Evolutionary conservation across 2,888 invertebrate genomes (phyloP), one percentile per base, ranked within the genome.

Genomic region (Bibio marci): DNA sequence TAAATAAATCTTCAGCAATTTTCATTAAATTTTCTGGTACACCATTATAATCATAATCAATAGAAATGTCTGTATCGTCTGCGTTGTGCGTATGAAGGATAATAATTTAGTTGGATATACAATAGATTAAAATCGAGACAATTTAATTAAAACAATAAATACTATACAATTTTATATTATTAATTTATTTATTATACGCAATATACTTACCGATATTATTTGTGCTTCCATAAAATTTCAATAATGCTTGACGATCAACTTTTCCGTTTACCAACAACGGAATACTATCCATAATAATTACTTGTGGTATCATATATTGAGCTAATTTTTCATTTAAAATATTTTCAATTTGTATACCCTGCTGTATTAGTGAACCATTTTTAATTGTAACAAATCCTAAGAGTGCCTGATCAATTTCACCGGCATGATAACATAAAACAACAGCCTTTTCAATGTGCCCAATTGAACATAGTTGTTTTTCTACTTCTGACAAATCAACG

Each of bases 191-290:
- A n/a, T n/a, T n/a, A n/a, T n/a, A n/a, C n/a, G n/a, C n/a, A n/a
- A n/a, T n/a, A 19, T 30, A 44, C 59, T 63, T 55, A 75, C 75
- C 70, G 45, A 72, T 77, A 48, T 76, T 77, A 45, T 76, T 76
- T 1, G 73, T 71, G 40, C 71, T 73, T 54, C 81, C 78, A 50
- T 82, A 87, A 54, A 70, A 70, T 51, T 76, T 77, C 38, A 88
- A 58, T 26, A 90, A 57, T 0, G 73, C 64, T 53, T 88, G 86
- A 27, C 88, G 66, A 58, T 90, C 88, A 7, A 79, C 78, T 63
- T 90, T 90, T 1, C 88, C 90, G 54, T 88, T 90, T 1, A 85
- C 81, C 25, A 87, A 63, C 19, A 83, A 60, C 0, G 88, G 88
- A 39, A 90, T 69, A n/a, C 57, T 69, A 15, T 83, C 78, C 11